Percentiles rank a stretch among this genome's conserved stretches.
Conservation (phyloP, 1,140 invertebrate species). For the Drosophila teissieri region DNA sequence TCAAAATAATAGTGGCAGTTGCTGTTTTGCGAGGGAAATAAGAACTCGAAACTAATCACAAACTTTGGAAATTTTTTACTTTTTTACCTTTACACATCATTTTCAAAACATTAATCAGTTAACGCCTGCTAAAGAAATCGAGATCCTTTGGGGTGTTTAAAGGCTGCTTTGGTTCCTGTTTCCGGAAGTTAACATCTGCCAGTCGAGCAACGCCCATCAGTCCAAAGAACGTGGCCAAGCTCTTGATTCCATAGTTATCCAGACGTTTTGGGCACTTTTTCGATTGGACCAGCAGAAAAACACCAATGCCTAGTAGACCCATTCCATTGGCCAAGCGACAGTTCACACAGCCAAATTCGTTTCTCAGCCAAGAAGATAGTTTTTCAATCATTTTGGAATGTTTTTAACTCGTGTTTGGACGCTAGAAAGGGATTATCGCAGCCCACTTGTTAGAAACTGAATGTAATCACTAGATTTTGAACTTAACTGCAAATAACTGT, state of each 20-base stretch:
- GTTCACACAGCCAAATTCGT: background rate
- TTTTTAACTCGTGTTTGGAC: too few species aligned
- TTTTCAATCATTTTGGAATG: constrained; percentile 2
- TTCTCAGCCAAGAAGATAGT: background rate
- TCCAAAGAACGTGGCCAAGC: background rate
- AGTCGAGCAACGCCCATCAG: background rate
- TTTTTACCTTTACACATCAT: background rate
- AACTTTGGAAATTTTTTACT: background rate
- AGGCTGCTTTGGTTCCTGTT: background rate
- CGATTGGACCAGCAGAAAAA: background rate
- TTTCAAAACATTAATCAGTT: background rate
- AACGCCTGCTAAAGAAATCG: background rate
- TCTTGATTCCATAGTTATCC: constrained; percentile 1
- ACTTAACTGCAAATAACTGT: background rate
- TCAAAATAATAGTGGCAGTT: constrained; percentile 3
- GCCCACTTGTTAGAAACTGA: background rate
- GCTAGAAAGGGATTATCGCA: background rate
- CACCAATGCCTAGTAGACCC: background rate
- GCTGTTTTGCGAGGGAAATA: background rate
- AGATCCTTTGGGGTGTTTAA: background rate
- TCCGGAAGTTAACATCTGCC: background rate
- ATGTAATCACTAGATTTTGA: background rate
- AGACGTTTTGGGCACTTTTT: constrained; percentile 3
- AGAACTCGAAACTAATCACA: background rate
- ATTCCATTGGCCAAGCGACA: background rate